Evolutionary conservation across 2,113 vertebrate species (phyloP), one percentile per base, ranked within the genome.

Genomic region (Myiagra hebetior): DNA sequence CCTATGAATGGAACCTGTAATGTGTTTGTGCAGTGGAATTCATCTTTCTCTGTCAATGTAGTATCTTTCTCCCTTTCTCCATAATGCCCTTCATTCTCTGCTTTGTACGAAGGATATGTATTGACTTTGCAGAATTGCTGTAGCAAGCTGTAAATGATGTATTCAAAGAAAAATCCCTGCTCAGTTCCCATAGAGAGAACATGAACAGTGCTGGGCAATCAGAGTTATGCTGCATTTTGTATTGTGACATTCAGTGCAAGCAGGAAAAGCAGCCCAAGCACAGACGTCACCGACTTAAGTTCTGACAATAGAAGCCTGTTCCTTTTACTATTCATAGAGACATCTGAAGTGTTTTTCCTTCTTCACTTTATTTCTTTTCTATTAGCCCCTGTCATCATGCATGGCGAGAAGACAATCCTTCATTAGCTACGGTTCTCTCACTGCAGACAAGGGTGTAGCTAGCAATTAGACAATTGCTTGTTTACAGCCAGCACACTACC

Each of bases 81-180:
- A 89, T 93, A 91, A 96, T 83, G 87, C 63, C 69, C 89, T 94
- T 96, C 93, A 96, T 97, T 97, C 96, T 97, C 91, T 79, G 81
- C 96, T 95, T 97, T 96, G 92, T 96, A 64, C 76, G 91, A 79
- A 91, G 70, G 82, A 50, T 95, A 89, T 92, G 73, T 97, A 96
- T 87, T 94, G 95, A 96, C 94, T 94, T 84, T 92, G 80, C 84
- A 96, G 92, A 97, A 94, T 88, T 79, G 70, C 82, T 94, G 88
- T 87, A 73, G 81, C 87, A 94, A 95, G 80, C 89, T 95, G 82
- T 94, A 96, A 93, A 93, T 89, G 82, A 85, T 91, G 85, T 79
- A 96, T 97, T 97, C 93, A 85, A 93, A 87, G 96, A 92, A 96
- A 95, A 97, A 95, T 85, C 73, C 50, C 91, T 93, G 91, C 70